Evolutionary conservation across 2,797 vertebrate species (phyloP), one percentile per base, ranked within the genome.

Genomic region (Echeneis naucrates): DNA sequence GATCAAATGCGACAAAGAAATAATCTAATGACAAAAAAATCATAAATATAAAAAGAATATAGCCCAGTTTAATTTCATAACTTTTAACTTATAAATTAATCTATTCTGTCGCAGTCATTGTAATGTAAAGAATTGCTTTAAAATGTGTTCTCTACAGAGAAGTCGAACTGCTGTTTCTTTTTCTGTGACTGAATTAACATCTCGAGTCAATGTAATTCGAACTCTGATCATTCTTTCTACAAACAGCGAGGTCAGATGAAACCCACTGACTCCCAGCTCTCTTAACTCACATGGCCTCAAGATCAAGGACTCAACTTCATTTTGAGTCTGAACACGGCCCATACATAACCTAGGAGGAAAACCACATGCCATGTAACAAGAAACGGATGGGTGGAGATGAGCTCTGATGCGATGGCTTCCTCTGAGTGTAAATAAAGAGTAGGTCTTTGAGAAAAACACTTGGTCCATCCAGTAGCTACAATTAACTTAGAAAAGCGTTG

Each of bases 221-320:
- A 57, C 48, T 48, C 30, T n/a, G n/a, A 30, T 30, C 48, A 33
- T 14, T 13, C n/a, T 24, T 61, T 73, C 30, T 19, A 27, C 12
- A 59, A 51, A 56, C 32, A 48, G 8, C 27, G 23, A 5, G 21
- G 16, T 33, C 68, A 26, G 35, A 54, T 57, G 44, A 48, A 35
- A 7, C 32, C 58, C 66, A 21, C 14, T 7, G 30, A 27, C 55
- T 66, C 35, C 35, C 50, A 67, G 60, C 42, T 75, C 21, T 30
- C 30, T 75, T 38, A 40, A 47, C 44, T 74, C 44, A 27, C 30
- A 58, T 12, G 57, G 72, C 77, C 68, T 80, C 37, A 71, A 54
- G 58, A 85, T 73, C 79, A 81, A 80, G 78, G 78, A 65, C 77
- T 78, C 26, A 17, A 30, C 74, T 59, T 78, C 42, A 79, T 85